Percentiles rank a stretch among this genome's conserved stretches.
phyloP scores from a whole-genome alignment of 2,797 vertebrate species.

The Phrynocephalus vlangalii region DNA sequence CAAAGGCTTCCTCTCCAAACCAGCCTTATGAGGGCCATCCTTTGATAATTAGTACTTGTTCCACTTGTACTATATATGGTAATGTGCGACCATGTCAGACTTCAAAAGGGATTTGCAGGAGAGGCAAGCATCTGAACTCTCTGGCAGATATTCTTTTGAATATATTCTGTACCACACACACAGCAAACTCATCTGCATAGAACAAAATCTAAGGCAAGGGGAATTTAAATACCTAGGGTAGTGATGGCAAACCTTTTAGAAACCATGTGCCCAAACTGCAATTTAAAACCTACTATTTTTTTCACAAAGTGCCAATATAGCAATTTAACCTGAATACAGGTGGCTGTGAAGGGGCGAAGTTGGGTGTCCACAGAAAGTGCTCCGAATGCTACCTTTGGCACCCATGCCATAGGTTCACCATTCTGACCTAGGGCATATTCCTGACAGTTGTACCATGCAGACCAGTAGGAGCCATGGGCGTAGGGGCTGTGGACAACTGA shows the following conservation, averaged over 20 bases:
- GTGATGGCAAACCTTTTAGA: too few relatives aligned
- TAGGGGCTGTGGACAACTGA: not conserved
- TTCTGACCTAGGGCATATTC: not conserved
- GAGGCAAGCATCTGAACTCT: not conserved
- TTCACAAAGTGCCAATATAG: too few relatives aligned
- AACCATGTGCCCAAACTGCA: too few relatives aligned
- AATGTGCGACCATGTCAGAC: slow-evolving; percentile 9
- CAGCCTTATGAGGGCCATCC: not conserved
- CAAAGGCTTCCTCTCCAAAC: not conserved
- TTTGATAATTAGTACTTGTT: slow-evolving; percentile 5
- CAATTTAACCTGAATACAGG: too few relatives aligned
- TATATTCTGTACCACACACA: not conserved
- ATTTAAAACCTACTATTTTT: too few relatives aligned
- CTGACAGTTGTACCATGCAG: not conserved
- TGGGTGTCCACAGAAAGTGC: too few relatives aligned
- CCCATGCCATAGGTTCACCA: too few relatives aligned
- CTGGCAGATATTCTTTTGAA: not conserved
- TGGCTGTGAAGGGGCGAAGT: too few relatives aligned
- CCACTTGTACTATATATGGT: not conserved
- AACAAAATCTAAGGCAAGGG: not conserved
- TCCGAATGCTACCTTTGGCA: too few relatives aligned
- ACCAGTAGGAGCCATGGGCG: too few relatives aligned
- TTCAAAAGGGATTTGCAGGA: not conserved
- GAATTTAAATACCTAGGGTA: not conserved
- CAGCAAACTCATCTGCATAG: not conserved